Evolutionary conservation across 2,888 invertebrate species (phyloP).

Genomic region (Linnaemya vulpina): DNA sequence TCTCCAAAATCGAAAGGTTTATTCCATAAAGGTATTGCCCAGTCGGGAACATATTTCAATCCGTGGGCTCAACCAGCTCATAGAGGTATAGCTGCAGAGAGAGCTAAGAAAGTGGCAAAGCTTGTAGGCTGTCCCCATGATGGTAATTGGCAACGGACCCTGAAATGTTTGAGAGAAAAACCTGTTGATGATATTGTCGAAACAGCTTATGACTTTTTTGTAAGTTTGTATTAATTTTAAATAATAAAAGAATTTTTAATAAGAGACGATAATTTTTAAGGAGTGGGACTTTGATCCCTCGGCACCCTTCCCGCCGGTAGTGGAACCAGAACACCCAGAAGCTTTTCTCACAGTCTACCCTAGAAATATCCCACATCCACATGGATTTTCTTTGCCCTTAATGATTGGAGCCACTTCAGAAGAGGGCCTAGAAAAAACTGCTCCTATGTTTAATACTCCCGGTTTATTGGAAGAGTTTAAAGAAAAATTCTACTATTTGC

Average conservation of each 20-base stretch:
- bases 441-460: slow-evolving; percentile 83
- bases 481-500: slow-evolving; percentile 84
- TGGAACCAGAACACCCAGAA: slow-evolving; percentile 87
- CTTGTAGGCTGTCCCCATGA: slow-evolving; percentile 85
- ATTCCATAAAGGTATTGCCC: slow-evolving; percentile 89
- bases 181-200: slow-evolving; percentile 86
- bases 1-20: slow-evolving; percentile 85
- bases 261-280: slow-evolving; percentile 80
- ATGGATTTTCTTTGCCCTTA: slow-evolving; percentile 85
- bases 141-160: slow-evolving; percentile 83
- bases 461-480: slow-evolving; percentile 85
- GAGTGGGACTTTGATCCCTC: slow-evolving; percentile 91
- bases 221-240: slow-evolving; percentile 80
- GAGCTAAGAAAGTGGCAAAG: slow-evolving; percentile 86
- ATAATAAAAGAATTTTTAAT: neutral
- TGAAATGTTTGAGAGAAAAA: slow-evolving; percentile 86
- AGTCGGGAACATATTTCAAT: slow-evolving; percentile 88
- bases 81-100: slow-evolving; percentile 85
- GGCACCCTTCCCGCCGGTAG: slow-evolving; percentile 91
- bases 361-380: slow-evolving; percentile 78
- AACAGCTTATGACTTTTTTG: slow-evolving; percentile 87
- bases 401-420: slow-evolving; percentile 89
- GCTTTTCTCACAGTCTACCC: slow-evolving; percentile 89
- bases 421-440: slow-evolving; percentile 88
- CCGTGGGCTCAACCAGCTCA: slow-evolving; percentile 87